A percentile compares a stretch with the other conserved stretches of the same genome.
phyloP scores from a whole-genome alignment of 2,113 vertebrate genomes.

The Zeus faber region DNA sequence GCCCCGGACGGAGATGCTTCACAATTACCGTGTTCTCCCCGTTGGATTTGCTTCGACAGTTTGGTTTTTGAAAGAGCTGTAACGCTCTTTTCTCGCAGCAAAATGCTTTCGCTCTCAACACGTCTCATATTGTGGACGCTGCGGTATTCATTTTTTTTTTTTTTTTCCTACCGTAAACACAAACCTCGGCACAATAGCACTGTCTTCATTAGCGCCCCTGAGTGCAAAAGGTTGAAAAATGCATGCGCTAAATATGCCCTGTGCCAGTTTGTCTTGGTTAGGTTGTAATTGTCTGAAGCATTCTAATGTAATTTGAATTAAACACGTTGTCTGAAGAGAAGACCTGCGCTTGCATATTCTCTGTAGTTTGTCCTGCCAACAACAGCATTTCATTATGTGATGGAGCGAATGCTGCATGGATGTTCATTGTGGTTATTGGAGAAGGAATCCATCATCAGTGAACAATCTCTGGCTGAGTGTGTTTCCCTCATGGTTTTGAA shows the following conservation, averaged over 20 bases:
- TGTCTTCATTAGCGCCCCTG: background rate
- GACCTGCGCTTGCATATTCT: slow-evolving; percentile 19
- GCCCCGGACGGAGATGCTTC: slow-evolving; percentile 44
- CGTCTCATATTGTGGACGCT: slow-evolving; percentile 8
- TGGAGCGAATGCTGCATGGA: slow-evolving; percentile 17
- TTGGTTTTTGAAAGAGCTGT: slow-evolving; percentile 34
- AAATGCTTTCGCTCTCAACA: slow-evolving; percentile 17
- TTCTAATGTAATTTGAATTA: background rate
- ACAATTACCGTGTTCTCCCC: slow-evolving; percentile 40
- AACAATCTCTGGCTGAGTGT: background rate
- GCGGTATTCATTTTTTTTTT: slow-evolving; percentile 6
- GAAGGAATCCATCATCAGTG: slow-evolving; percentile 22
- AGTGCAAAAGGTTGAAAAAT: background rate
- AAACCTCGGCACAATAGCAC: background rate
- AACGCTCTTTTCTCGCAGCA: slow-evolving; percentile 28
- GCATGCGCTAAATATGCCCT: slow-evolving; percentile 4
- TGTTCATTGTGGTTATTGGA: slow-evolving; percentile 20
- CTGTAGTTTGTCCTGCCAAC: slow-evolving; percentile 10
- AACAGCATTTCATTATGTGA: slow-evolving; percentile 43
- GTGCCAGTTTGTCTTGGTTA: background rate
- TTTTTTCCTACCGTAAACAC: slow-evolving; percentile 7
- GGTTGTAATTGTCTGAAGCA: slow-evolving; percentile 6
- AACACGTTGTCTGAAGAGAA: slow-evolving; percentile 20
- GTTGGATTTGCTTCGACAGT: slow-evolving; percentile 30
- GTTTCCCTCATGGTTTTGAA: background rate